These are phyloP conservation scores for Phylloscopus trochilus DNA, from an alignment of 2,113 vertebrate genomes.

Conservation along the genomic window DNA sequence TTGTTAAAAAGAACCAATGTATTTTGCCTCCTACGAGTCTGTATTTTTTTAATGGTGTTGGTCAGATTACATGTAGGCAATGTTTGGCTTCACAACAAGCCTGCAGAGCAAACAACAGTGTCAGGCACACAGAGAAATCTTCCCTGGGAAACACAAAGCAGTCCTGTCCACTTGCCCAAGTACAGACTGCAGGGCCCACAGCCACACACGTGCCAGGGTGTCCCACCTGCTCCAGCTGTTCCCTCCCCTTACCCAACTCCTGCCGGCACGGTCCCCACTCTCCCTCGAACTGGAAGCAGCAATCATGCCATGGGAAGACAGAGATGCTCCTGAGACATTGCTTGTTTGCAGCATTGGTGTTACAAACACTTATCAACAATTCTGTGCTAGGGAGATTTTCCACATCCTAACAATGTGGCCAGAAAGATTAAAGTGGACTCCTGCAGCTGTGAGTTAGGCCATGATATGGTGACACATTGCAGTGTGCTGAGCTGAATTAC, in stretches of 20 bases:
- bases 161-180: not conserved
- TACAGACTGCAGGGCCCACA: too few species aligned
- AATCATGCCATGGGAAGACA: not conserved
- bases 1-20: not conserved
- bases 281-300: not conserved
- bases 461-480: not conserved
- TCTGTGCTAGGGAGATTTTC: not conserved
- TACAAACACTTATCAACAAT: not conserved
- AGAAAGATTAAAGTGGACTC: not conserved
- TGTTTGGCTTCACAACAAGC: too few species aligned
- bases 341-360: not conserved
- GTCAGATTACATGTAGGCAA: not conserved
- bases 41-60: rapidly evolving
- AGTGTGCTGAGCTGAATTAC: not conserved
- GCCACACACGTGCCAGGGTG: rapidly evolving
- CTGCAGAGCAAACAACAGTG: not conserved
- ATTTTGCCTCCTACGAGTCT: not conserved
- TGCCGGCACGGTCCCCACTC: not conserved
- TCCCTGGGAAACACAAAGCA: rapidly evolving
- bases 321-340: not conserved
- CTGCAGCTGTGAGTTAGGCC: not conserved
- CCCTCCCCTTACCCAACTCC: not conserved
- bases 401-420: not conserved
- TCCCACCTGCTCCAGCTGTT: not conserved
- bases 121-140: not conserved